Percentiles rank a stretch among this genome's conserved stretches.
Evolutionary conservation across 2,888 invertebrate species (phyloP).

Genomic region (Sinhomidia bicolor): DNA sequence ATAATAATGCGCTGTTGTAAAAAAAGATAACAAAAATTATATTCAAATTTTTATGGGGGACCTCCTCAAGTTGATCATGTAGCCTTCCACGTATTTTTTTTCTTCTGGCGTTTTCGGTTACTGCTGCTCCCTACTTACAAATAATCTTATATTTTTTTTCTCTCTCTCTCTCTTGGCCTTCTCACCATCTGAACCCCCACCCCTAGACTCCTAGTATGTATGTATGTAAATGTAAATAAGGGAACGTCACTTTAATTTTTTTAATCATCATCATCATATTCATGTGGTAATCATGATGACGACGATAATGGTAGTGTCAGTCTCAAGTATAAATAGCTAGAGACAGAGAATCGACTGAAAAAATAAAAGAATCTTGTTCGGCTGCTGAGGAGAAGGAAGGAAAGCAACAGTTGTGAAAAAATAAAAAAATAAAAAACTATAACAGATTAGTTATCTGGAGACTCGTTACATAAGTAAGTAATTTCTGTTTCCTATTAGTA

Average conservation of each 20-base stretch:
- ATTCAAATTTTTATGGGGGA: slow-evolving; percentile 46
- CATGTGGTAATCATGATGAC: neutral
- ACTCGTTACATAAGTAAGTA: neutral
- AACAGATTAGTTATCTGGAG: too few species aligned
- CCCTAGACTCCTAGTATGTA: neutral
- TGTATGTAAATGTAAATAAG: slow-evolving; percentile 22
- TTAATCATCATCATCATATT: neutral
- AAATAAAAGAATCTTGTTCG: neutral
- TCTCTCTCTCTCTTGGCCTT: neutral
- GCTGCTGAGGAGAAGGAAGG: neutral
- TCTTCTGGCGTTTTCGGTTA: neutral
- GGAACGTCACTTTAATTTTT: slow-evolving; percentile 19
- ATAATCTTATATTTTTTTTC: neutral
- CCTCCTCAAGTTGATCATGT: slow-evolving; percentile 46
- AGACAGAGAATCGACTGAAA: slow-evolving; percentile 22
- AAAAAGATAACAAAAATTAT: slow-evolving; percentile 1
- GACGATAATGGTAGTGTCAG: neutral
- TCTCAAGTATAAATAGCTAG: neutral
- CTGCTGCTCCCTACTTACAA: neutral
- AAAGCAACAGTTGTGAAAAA: too few species aligned
- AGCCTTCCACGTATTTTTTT: neutral
- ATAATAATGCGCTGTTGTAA: neutral
- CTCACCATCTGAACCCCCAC: too few species aligned
- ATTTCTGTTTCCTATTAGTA: neutral
- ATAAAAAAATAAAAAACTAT: too few species aligned